These are phyloP conservation scores for Pyrrhura leucotis DNA, from an alignment of 2,797 vertebrate species.

Conservation along the genomic window DNA sequence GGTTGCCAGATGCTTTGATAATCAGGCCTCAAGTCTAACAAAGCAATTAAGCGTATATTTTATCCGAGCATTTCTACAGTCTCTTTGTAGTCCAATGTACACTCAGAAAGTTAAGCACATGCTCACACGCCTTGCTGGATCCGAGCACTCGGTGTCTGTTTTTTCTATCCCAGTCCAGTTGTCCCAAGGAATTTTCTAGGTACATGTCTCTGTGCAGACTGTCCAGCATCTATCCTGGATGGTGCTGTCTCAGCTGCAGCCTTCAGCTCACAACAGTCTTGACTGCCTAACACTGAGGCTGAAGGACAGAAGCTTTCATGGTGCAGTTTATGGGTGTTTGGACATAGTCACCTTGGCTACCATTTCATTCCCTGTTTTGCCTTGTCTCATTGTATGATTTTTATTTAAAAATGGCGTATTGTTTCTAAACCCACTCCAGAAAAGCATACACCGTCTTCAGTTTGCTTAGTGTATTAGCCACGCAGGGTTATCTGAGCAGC, in stretches of 20 bases:
- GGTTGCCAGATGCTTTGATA: not conserved
- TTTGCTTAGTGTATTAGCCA: not conserved
- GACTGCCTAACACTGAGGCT: not conserved
- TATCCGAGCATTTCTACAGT: not conserved
- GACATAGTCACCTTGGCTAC: not conserved
- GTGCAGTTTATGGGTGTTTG: not conserved
- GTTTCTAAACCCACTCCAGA: not conserved
- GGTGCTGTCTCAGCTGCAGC: fast-evolving
- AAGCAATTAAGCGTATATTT: not conserved
- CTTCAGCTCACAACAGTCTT: not conserved
- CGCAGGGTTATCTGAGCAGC: not conserved
- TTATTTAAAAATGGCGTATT: not conserved
- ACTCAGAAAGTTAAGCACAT: fast-evolving
- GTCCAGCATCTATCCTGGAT: fast-evolving
- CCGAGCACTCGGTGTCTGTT: fast-evolving
- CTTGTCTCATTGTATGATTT: not conserved
- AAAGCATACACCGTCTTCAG: not conserved
- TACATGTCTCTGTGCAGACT: fast-evolving
- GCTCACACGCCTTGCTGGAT: not conserved
- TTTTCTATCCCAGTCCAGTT: fast-evolving
- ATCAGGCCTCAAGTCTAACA: not conserved
- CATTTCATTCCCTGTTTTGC: not conserved
- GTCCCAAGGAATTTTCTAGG: not conserved
- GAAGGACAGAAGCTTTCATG: not conserved
- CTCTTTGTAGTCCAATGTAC: not conserved